These are phyloP conservation scores for Barypeithes pellucidus DNA, from an alignment of 2,888 invertebrate species.

Conservation along the genomic window DNA sequence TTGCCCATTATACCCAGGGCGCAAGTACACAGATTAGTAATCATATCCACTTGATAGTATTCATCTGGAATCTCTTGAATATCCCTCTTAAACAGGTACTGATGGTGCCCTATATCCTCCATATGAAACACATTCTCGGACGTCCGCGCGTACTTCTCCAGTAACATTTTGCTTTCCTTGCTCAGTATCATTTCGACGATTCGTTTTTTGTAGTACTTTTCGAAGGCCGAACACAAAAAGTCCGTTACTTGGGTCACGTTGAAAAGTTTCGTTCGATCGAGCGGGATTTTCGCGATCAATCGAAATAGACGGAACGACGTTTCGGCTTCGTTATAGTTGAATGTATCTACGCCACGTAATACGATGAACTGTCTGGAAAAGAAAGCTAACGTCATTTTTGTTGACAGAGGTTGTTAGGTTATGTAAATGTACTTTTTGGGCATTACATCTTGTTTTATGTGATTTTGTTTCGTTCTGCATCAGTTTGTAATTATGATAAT, in stretches of 20 bases:
- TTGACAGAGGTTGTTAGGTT: too few species aligned
- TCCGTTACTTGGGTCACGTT: slow-evolving; percentile 41
- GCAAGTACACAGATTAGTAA: slow-evolving; percentile 46
- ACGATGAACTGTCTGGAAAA: slow-evolving; percentile 39
- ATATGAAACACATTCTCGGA: slow-evolving; percentile 13
- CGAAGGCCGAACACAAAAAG: slow-evolving; percentile 46
- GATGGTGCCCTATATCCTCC: slow-evolving; percentile 43
- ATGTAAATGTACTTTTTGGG: too few species aligned
- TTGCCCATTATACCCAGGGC: slow-evolving; percentile 30
- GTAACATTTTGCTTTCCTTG: slow-evolving; percentile 33
- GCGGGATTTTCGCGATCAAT: slow-evolving; percentile 32
- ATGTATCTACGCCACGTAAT: slow-evolving; percentile 31
- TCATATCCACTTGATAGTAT: slow-evolving; percentile 43
- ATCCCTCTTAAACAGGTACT: slow-evolving; percentile 37
- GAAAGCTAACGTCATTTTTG: neutral
- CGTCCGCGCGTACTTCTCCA: slow-evolving; percentile 27
- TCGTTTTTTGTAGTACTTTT: slow-evolving; percentile 40
- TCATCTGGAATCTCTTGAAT: slow-evolving; percentile 23
- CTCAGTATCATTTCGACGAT: slow-evolving; percentile 44
- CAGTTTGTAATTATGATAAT: too few species aligned
- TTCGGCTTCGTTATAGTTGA: slow-evolving; percentile 43
- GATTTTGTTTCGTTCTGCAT: too few species aligned
- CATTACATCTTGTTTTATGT: too few species aligned
- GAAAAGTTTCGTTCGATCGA: slow-evolving; percentile 42
- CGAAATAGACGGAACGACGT: slow-evolving; percentile 36